phyloP scores from a whole-genome alignment of 2,113 vertebrate genomes.

The Tauraco erythrolophus region DNA sequence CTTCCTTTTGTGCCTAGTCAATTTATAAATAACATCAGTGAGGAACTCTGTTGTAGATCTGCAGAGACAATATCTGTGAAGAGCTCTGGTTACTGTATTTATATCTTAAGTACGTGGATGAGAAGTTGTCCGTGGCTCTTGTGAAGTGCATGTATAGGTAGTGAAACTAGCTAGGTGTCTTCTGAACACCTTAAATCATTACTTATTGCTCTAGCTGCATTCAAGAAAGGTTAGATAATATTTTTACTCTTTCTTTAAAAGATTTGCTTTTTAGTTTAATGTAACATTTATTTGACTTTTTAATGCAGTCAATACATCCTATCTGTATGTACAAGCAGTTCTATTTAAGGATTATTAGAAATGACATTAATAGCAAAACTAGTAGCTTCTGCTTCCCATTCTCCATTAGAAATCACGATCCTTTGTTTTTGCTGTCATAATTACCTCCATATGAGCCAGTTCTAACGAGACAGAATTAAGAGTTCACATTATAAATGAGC shows the following conservation, averaged over 20 bases:
- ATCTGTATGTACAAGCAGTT: conserved; percentile 7
- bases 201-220: neutral
- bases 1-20: neutral
- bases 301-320: neutral
- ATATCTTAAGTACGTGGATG: neutral
- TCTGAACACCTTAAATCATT: neutral
- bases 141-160: neutral
- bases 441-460: neutral
- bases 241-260: neutral
- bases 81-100: neutral
- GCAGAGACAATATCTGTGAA: neutral
- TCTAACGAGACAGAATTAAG: conserved; percentile 41
- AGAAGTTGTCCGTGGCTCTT: neutral
- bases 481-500: conserved; percentile 23
- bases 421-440: conserved; percentile 50
- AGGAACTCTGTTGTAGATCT: neutral
- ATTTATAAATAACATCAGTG: neutral
- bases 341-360: conserved; percentile 28
- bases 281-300: conserved; percentile 27
- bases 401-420: neutral
- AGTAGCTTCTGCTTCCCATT: neutral
- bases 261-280: neutral
- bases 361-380: conserved; percentile 27
- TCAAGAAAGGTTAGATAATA: neutral
- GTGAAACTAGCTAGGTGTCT: neutral